Conservation (phyloP, 2,888 invertebrate species). For the Exocentrus adspersus region DNA sequence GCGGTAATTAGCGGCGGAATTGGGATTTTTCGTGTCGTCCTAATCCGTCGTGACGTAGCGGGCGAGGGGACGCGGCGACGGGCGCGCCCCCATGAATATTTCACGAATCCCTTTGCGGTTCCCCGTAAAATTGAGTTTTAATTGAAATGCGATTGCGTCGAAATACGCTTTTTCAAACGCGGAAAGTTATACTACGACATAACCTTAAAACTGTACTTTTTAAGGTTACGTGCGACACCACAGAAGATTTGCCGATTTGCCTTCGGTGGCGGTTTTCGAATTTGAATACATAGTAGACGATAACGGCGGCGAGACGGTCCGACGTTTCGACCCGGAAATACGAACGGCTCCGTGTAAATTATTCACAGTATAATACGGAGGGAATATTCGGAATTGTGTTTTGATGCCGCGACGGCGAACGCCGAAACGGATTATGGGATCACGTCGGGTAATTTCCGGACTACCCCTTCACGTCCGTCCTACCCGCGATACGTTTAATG, state of each 20-base stretch:
- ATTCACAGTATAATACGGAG: slow-evolving; percentile 44
- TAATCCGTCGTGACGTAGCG: neutral
- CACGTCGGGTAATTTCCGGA: slow-evolving; percentile 56
- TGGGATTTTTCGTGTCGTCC: neutral
- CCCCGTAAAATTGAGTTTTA: neutral
- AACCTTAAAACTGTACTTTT: no score
- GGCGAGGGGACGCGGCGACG: neutral
- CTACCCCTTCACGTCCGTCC: no score
- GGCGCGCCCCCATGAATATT: neutral
- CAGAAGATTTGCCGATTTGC: no score
- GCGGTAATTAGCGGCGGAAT: neutral
- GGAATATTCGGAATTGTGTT: slow-evolving; percentile 42
- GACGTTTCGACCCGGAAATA: slow-evolving; percentile 34
- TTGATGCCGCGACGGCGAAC: slow-evolving; percentile 41
- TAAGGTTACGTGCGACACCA: no score
- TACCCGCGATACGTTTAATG: slow-evolving; percentile 54
- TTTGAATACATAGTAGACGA: slow-evolving; percentile 40
- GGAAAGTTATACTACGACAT: no score
- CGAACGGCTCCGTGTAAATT: slow-evolving; percentile 34
- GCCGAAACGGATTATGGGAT: slow-evolving; percentile 47
- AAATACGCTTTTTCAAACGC: no score
- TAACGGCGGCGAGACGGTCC: slow-evolving; percentile 27
- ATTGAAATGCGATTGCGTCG: no score
- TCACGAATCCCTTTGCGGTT: neutral
- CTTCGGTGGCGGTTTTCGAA: no score